Percentiles rank a stretch among this genome's conserved stretches.
phyloP scores from a whole-genome alignment of 2,888 invertebrate genomes.

The Pandemis heparana region DNA sequence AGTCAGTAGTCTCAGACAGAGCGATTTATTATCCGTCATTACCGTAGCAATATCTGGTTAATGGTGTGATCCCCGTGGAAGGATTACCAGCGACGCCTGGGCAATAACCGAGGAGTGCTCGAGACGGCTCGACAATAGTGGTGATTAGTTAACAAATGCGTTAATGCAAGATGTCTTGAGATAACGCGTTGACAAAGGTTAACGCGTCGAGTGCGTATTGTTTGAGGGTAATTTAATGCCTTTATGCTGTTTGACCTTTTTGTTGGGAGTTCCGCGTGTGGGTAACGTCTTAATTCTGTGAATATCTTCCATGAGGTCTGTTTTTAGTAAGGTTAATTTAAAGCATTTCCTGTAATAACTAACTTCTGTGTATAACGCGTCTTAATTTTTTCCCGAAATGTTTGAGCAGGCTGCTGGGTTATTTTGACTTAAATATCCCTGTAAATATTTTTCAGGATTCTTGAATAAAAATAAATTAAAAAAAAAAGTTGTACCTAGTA shows the following conservation, averaged over 20 bases:
- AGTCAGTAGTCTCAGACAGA: slow-evolving; percentile 50
- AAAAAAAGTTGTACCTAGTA: too few species aligned
- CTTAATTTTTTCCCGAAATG: too few species aligned
- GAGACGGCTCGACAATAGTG: slow-evolving; percentile 34
- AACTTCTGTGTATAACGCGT: too few species aligned
- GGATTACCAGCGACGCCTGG: slow-evolving; percentile 50
- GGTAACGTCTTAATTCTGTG: not conserved
- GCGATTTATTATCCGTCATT: slow-evolving; percentile 71
- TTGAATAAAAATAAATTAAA: too few species aligned
- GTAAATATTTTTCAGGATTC: too few species aligned
- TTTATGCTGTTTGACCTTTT: slow-evolving; percentile 13
- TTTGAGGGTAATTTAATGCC: not conserved
- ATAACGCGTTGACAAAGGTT: slow-evolving; percentile 21
- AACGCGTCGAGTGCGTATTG: slow-evolving; percentile 16
- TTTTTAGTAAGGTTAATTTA: not conserved
- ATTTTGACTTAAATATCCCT: too few species aligned
- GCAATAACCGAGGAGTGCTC: slow-evolving; percentile 53
- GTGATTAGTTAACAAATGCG: slow-evolving; percentile 38
- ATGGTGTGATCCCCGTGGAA: slow-evolving; percentile 65
- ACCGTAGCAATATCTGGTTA: slow-evolving; percentile 70
- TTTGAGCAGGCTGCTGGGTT: too few species aligned
- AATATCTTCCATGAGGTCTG: not conserved
- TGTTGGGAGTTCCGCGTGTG: not conserved
- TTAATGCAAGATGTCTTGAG: slow-evolving; percentile 33
- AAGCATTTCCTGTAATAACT: too few species aligned